Evolutionary conservation across 37 sponge, comb jelly and placozoan genomes (phyloP).

Genomic region (Theonella swinhoei): DNA sequence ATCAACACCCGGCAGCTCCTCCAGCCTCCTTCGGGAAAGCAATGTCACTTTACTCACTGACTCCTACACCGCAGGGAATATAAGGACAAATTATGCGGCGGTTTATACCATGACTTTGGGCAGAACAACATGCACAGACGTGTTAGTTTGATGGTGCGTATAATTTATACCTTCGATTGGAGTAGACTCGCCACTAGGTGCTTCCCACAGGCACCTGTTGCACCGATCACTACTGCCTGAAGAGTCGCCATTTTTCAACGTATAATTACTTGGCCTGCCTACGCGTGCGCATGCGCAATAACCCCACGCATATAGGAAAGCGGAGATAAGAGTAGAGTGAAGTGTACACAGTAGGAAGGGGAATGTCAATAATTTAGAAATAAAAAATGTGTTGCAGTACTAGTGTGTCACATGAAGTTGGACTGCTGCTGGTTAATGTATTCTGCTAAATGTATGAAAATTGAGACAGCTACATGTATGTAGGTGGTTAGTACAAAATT

Average conservation of each 20-base stretch:
- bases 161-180: slow-evolving; percentile 37
- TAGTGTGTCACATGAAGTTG: background rate
- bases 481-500: background rate
- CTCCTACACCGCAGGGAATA: slow-evolving; percentile 17
- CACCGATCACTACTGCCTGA: slow-evolving; percentile 79
- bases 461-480: too few species aligned
- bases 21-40: slow-evolving; percentile 52
- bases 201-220: slow-evolving; percentile 78
- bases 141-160: background rate
- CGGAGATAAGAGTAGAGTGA: too few species aligned
- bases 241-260: too few species aligned
- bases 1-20: slow-evolving; percentile 37
- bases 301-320: too few species aligned
- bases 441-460: too few species aligned
- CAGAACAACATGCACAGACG: background rate
- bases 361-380: too few species aligned
- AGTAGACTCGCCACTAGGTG: slow-evolving; percentile 67
- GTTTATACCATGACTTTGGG: background rate
- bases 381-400: too few species aligned
- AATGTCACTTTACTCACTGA: slow-evolving; percentile 62
- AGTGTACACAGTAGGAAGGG: too few species aligned
- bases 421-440: background rate
- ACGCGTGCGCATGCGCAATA: background rate
- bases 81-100: background rate
- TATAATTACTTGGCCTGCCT: background rate